Conservation (phyloP, 2,888 invertebrate genomes). For the Drosophila sordidapex region DNA sequence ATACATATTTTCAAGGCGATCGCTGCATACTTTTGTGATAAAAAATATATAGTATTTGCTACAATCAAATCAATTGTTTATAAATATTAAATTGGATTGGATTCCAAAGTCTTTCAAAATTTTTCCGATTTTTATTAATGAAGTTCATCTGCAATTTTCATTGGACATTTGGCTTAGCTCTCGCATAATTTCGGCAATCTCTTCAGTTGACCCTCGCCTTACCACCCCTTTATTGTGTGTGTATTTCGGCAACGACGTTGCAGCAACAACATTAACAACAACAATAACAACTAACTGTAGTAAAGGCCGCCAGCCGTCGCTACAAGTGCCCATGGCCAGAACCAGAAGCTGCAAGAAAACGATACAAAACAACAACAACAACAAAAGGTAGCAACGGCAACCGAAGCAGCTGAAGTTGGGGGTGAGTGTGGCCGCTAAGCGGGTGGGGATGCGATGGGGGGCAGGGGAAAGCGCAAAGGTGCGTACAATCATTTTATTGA, state of each 20-base stretch:
- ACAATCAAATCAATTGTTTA: background rate
- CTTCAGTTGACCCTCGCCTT: constrained; percentile 36
- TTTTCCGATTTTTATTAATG: too few relatives aligned
- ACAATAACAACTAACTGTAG: constrained; percentile 33
- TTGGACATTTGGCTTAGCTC: too few relatives aligned
- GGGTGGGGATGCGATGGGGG: background rate
- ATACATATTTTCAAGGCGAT: background rate
- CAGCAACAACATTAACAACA: constrained; percentile 37
- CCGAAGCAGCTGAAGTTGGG: background rate
- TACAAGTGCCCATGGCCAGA: constrained; percentile 66
- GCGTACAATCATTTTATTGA: constrained; percentile 83
- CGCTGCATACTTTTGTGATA: background rate
- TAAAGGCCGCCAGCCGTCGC: constrained; percentile 58
- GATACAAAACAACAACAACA: constrained; percentile 22
- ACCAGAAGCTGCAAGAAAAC: constrained; percentile 56
- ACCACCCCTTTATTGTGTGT: constrained; percentile 45
- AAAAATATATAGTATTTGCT: background rate
- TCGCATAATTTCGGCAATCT: constrained; percentile 1
- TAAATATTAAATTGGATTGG: background rate
- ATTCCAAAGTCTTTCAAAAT: background rate
- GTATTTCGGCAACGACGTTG: constrained; percentile 50
- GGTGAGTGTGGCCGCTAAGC: background rate
- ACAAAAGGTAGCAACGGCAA: constrained; percentile 36
- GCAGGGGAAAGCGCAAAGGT: constrained; percentile 65
- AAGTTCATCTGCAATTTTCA: too few relatives aligned